Evolutionary conservation across 2,888 invertebrate species (phyloP).

Genomic region (Furcula furcula): DNA sequence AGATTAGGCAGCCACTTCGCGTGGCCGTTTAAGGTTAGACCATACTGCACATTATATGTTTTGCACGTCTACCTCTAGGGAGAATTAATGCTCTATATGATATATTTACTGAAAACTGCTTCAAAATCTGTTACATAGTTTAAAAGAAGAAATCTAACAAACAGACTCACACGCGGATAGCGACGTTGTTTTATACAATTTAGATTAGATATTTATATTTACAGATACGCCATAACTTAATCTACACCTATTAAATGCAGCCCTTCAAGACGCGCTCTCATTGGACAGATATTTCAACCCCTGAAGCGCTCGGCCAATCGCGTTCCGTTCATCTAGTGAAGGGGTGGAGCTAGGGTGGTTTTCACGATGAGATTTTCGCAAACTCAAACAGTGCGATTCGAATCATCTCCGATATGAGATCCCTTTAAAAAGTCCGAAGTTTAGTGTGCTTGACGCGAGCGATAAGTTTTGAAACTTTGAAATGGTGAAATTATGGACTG

Average conservation of each 20-base stretch:
- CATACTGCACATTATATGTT: too few species aligned
- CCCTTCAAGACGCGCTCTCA: constrained; percentile 42
- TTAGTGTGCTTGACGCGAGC: constrained; percentile 18
- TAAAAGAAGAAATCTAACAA: too few species aligned
- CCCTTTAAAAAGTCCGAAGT: constrained; percentile 28
- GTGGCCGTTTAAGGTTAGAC: too few species aligned
- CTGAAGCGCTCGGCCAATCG: constrained; percentile 61
- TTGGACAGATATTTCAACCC: constrained; percentile 72
- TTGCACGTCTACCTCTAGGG: too few species aligned
- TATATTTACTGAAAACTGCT: too few species aligned
- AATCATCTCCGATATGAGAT: constrained; percentile 46
- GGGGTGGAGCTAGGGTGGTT: constrained; percentile 75
- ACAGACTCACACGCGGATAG: too few species aligned
- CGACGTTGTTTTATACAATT: too few species aligned
- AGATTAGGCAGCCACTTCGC: too few species aligned
- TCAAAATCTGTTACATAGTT: too few species aligned
- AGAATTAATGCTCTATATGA: too few species aligned
- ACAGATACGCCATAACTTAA: constrained; percentile 72
- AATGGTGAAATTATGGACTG: constrained; percentile 5
- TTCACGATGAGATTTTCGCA: constrained; percentile 61
- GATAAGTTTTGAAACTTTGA: constrained; percentile 44
- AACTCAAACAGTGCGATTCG: constrained; percentile 61
- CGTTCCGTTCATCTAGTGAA: constrained; percentile 36
- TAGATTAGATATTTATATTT: constrained; percentile 69
- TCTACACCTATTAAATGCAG: constrained; percentile 75